These are phyloP conservation scores for Neoniphon sammara DNA, from an alignment of 2,797 vertebrate species.

Conservation along the genomic window DNA sequence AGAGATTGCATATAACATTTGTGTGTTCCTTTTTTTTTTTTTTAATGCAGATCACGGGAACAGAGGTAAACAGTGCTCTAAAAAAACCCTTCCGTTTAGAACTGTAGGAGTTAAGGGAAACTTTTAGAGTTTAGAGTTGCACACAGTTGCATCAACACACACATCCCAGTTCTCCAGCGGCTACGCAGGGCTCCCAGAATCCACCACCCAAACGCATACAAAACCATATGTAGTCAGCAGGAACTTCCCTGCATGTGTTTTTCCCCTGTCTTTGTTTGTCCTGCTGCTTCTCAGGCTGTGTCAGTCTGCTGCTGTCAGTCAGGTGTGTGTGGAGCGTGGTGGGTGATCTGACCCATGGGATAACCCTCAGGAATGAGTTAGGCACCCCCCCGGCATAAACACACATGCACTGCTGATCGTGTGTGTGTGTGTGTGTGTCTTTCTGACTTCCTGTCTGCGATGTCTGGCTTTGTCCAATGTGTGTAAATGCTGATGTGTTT, in stretches of 20 bases:
- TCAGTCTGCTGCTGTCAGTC: constrained; percentile 13
- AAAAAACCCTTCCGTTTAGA: background rate
- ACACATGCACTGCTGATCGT: background rate
- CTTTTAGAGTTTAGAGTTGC: too few species aligned
- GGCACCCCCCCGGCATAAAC: constrained; percentile 16
- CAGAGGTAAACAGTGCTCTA: constrained; percentile 68
- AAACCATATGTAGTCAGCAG: background rate
- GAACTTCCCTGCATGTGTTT: background rate
- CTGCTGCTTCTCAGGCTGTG: background rate
- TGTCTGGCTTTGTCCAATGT: constrained; percentile 13
- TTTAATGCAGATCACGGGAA: constrained; percentile 74
- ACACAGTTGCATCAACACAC: background rate
- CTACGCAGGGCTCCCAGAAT: background rate
- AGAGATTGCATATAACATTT: background rate
- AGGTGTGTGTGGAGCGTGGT: constrained; percentile 7
- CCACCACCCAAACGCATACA: background rate
- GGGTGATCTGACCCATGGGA: constrained; percentile 42
- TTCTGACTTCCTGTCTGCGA: background rate
- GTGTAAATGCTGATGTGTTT: constrained; percentile 9
- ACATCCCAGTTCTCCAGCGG: background rate
- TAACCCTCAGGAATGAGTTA: constrained; percentile 17
- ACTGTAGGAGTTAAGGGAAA: constrained; percentile 6
- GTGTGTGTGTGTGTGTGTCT: constrained; percentile 20
- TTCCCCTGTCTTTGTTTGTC: constrained; percentile 18
- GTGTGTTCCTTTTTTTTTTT: constrained; percentile 23